phyloP scores from a whole-genome alignment of 2,113 vertebrate genomes.

The Hipposideros armiger region DNA sequence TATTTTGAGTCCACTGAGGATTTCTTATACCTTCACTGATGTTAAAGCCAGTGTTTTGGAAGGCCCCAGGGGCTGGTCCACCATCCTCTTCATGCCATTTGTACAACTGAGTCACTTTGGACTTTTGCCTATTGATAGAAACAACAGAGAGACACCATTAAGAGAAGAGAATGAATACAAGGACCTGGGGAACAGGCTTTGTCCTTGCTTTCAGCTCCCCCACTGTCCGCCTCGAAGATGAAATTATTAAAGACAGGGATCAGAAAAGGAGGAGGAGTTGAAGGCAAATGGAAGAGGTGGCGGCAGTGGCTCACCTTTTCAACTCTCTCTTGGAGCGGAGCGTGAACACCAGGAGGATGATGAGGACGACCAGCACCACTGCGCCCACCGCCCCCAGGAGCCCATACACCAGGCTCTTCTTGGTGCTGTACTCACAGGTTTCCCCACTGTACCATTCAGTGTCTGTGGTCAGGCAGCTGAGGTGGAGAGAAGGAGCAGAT shows the following conservation, averaged over 20 bases:
- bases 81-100: conserved; percentile 63
- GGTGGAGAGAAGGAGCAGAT: not conserved
- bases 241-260: not conserved
- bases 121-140: conserved; percentile 53
- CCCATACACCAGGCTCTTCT: conserved; percentile 66
- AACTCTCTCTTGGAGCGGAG: not conserved
- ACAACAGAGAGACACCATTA: not conserved
- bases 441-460: conserved; percentile 76
- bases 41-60: conserved; percentile 68
- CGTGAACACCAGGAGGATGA: not conserved
- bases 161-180: not conserved
- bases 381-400: not conserved
- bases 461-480: conserved; percentile 71
- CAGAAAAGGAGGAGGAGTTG: not conserved
- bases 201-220: not conserved
- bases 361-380: not conserved
- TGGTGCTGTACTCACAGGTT: not conserved
- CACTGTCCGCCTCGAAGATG: not conserved
- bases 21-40: conserved; percentile 47
- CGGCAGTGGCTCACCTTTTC: not conserved
- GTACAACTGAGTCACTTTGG: not conserved
- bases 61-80: not conserved
- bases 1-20: not conserved
- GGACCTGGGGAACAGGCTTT: not conserved
- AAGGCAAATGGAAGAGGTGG: no score